These are phyloP conservation scores for Apistogramma diplotaenia DNA, from an alignment of 2,113 vertebrate genomes.

Conservation along the genomic window DNA sequence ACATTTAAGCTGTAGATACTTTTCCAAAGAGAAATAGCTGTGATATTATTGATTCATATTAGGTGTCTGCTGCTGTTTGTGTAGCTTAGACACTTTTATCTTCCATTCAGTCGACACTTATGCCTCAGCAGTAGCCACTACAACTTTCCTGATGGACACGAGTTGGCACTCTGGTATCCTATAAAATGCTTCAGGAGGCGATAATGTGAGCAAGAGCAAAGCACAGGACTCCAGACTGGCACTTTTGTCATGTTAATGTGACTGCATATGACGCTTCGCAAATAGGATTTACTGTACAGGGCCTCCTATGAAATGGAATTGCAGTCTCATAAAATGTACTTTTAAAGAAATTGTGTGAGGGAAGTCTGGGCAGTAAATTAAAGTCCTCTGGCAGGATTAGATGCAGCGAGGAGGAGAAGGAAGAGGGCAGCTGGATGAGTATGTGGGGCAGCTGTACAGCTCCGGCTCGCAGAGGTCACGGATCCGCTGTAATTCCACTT, in stretches of 20 bases:
- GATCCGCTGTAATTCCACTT: constrained; percentile 45
- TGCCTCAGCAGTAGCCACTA: constrained; percentile 19
- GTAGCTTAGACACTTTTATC: constrained; percentile 47
- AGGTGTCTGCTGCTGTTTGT: constrained; percentile 42
- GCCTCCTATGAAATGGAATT: constrained; percentile 76
- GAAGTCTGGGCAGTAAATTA: constrained; percentile 78
- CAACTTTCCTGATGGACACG: constrained; percentile 60
- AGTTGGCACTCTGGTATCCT: constrained; percentile 50
- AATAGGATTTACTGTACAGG: constrained; percentile 80
- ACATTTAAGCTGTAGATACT: constrained; percentile 33
- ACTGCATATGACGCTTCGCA: constrained; percentile 70
- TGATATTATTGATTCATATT: constrained; percentile 54
- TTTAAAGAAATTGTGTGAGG: constrained; percentile 79
- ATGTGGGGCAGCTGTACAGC: constrained; percentile 46
- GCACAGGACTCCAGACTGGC: constrained; percentile 62
- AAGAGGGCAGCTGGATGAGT: constrained; percentile 41
- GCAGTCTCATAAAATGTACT: constrained; percentile 80
- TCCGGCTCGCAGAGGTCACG: constrained; percentile 45
- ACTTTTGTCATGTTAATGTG: constrained; percentile 81
- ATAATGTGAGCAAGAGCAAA: constrained; percentile 67
- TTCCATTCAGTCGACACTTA: constrained; percentile 37
- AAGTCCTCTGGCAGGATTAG: constrained; percentile 77
- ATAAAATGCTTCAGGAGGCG: constrained; percentile 66
- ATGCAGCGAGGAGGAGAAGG: constrained; percentile 47
- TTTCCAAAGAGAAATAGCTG: constrained; percentile 10